Percentiles rank a stretch among this genome's conserved stretches.
phyloP scores from a whole-genome alignment of 92 coral and sea anemone species.

The Epizoanthus scotinus region DNA sequence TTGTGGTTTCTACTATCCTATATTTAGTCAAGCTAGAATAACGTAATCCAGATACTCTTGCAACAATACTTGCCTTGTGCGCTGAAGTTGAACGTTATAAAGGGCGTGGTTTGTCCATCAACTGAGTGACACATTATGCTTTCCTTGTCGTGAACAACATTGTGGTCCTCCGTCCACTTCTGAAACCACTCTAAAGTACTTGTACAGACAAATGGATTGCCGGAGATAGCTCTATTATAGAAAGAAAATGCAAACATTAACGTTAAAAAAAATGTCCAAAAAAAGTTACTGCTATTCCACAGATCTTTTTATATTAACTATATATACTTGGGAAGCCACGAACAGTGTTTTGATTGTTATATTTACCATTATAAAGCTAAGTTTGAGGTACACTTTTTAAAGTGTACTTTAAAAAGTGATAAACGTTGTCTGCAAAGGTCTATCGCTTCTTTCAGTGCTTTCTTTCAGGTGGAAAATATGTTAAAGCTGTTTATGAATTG shows the following conservation, averaged over 20 bases:
- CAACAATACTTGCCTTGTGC: slow-evolving; percentile 1
- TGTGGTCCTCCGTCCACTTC: not conserved
- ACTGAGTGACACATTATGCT: slow-evolving; percentile 1
- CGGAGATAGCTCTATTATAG: slow-evolving; percentile 4
- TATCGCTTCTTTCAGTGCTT: not conserved
- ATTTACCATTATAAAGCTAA: no score
- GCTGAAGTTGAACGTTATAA: slow-evolving; percentile 27
- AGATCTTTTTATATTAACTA: not conserved
- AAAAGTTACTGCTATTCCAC: not conserved
- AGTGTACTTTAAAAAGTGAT: no score
- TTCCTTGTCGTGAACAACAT: not conserved
- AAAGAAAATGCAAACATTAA: not conserved
- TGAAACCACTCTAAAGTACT: slow-evolving; percentile 20
- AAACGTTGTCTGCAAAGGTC: no score
- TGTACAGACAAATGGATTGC: slow-evolving; percentile 25
- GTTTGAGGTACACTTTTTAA: no score
- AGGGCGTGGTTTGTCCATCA: not conserved
- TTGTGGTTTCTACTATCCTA: no score
- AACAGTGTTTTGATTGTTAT: no score
- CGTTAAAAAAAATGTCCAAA: not conserved
- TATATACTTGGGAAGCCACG: no score
- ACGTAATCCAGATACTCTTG: not conserved
- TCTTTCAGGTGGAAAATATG: not conserved
- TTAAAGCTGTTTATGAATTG: not conserved
- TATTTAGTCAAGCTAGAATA: not conserved